Percentiles rank a stretch among this genome's conserved stretches.
Evolutionary conservation across 2,797 vertebrate genomes (phyloP).

Genomic region (Psittacula echo): DNA sequence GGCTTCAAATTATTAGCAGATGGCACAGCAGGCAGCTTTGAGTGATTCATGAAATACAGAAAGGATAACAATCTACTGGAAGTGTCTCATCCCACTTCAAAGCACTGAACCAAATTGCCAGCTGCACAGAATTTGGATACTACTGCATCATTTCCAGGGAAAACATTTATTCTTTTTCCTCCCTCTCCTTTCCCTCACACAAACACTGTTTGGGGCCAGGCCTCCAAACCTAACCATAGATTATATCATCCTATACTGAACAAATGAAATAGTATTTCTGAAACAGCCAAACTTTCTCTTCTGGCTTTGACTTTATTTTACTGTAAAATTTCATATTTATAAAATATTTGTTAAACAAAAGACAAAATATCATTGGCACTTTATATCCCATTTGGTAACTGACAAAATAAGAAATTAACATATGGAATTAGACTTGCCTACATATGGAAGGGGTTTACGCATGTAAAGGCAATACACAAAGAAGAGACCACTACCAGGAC

Average conservation of each 20-base stretch:
- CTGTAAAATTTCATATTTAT: not conserved
- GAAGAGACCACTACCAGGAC: not conserved
- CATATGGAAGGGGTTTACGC: not conserved
- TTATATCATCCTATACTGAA: not conserved
- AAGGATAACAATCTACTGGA: not conserved
- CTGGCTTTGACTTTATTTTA: not conserved
- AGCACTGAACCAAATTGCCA: not conserved
- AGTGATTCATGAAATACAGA: not conserved
- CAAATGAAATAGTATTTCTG: not conserved
- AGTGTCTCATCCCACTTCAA: constrained; percentile 23
- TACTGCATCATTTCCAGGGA: constrained; percentile 2
- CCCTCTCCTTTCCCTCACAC: not conserved
- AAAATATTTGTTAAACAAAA: not conserved
- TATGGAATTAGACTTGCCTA: not conserved
- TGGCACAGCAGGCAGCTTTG: not conserved
- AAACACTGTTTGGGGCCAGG: not conserved
- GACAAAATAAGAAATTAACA: not conserved
- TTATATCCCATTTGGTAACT: not conserved
- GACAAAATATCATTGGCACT: not conserved
- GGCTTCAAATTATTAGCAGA: constrained; percentile 18
- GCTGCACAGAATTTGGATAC: not conserved
- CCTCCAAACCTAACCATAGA: not conserved
- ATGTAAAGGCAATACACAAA: not conserved
- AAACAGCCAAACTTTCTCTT: not conserved
- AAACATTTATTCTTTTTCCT: not conserved